These are phyloP conservation scores for Stenichneumon culpator DNA, from an alignment of 2,888 invertebrate species.

Conservation along the genomic window DNA sequence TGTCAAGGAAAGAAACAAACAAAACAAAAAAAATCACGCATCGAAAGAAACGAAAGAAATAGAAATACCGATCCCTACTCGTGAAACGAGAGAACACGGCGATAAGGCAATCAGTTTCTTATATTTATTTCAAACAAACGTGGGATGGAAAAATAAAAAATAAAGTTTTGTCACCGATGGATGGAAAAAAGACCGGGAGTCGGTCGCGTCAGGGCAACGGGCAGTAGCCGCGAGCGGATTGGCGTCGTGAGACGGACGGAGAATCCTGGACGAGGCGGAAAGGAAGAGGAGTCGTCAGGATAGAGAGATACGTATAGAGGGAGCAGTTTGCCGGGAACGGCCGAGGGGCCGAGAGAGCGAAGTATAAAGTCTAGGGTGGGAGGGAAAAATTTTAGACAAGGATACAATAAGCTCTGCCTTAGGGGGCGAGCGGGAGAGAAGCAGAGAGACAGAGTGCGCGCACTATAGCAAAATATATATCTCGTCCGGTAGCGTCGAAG, in stretches of 20 bases:
- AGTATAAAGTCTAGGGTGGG: background rate
- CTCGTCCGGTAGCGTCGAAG: slow-evolving; percentile 8
- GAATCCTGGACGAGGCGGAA: slow-evolving; percentile 7
- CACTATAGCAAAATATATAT: slow-evolving; percentile 45
- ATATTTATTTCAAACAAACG: background rate
- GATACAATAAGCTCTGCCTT: background rate
- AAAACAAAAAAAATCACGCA: background rate
- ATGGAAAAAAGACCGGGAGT: slow-evolving; percentile 68
- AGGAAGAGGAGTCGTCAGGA: background rate
- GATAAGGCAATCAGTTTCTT: background rate
- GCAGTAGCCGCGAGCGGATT: slow-evolving; percentile 65
- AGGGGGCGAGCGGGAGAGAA: slow-evolving; percentile 7
- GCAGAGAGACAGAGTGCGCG: slow-evolving; percentile 55
- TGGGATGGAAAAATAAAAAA: background rate
- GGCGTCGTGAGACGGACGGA: slow-evolving; percentile 58
- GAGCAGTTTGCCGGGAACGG: slow-evolving; percentile 6
- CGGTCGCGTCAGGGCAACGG: slow-evolving; percentile 66
- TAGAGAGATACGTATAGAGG: background rate
- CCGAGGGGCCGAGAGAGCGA: slow-evolving; percentile 12
- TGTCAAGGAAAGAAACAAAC: slow-evolving; percentile 45
- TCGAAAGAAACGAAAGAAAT: slow-evolving; percentile 19
- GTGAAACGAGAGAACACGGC: slow-evolving; percentile 74
- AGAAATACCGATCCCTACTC: slow-evolving; percentile 73
- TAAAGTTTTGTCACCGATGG: slow-evolving; percentile 53
- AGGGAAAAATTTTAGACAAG: background rate